phyloP scores from a whole-genome alignment of 2,113 vertebrate genomes.

The Acrocephalus kingi region DNA sequence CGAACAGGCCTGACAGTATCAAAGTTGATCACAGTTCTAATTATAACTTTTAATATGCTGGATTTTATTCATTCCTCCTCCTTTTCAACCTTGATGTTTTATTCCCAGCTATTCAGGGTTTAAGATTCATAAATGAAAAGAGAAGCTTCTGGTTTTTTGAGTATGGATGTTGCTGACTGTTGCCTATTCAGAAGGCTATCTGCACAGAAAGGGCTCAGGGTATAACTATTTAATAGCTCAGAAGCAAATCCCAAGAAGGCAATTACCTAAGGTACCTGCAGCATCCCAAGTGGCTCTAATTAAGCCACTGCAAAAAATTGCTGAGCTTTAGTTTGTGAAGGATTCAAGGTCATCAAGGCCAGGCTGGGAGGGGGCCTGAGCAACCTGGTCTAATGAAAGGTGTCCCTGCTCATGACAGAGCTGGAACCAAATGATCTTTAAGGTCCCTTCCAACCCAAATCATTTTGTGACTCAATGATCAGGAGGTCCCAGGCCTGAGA shows the following conservation, averaged over 20 bases:
- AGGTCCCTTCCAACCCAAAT: background rate
- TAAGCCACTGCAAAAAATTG: background rate
- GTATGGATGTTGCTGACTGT: background rate
- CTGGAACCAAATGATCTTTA: background rate
- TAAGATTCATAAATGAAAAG: background rate
- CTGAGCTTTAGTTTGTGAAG: background rate
- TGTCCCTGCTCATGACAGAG: background rate
- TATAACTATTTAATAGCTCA: background rate
- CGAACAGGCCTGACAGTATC: slow-evolving; percentile 27
- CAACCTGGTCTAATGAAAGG: background rate
- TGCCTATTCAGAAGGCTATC: background rate
- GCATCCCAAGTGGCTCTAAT: background rate
- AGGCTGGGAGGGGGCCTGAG: background rate
- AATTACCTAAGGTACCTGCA: background rate
- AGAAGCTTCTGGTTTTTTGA: background rate
- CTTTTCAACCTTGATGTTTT: slow-evolving; percentile 51
- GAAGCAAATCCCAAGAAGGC: background rate
- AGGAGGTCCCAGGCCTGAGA: background rate
- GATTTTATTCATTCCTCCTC: slow-evolving; percentile 63
- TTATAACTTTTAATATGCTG: slow-evolving; percentile 54
- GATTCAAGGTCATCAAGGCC: background rate
- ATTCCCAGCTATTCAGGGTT: slow-evolving; percentile 27
- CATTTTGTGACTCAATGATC: background rate
- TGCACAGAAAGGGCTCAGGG: background rate
- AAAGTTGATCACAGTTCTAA: slow-evolving; percentile 46